These are phyloP conservation scores for Ctenicera cuprea DNA, from an alignment of 2,888 invertebrate species.

Conservation along the genomic window DNA sequence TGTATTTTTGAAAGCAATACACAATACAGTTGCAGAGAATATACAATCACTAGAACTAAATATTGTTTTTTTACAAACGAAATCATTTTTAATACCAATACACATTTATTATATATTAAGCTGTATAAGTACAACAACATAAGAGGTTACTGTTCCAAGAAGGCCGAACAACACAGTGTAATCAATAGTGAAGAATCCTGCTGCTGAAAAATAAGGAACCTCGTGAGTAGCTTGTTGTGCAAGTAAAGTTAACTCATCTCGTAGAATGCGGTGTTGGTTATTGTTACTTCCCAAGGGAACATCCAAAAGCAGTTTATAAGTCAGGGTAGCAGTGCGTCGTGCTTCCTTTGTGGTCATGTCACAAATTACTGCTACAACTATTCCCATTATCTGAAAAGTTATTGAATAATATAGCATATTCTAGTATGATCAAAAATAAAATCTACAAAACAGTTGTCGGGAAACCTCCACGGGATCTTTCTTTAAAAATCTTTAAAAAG, in stretches of 20 bases:
- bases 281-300: constrained; percentile 46
- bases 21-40: too few species aligned
- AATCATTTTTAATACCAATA: too few species aligned
- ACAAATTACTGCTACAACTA: constrained; percentile 55
- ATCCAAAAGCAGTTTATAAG: constrained; percentile 55
- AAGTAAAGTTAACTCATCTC: constrained; percentile 48
- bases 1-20: too few species aligned
- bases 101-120: constrained; percentile 45
- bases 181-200: constrained; percentile 55
- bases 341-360: constrained; percentile 57
- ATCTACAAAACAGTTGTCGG: too few species aligned
- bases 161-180: constrained; percentile 51
- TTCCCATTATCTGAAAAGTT: constrained; percentile 55
- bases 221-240: constrained; percentile 51
- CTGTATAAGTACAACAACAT: constrained; percentile 54
- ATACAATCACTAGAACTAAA: too few species aligned
- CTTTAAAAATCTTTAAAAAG: too few species aligned
- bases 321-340: constrained; percentile 52
- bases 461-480: too few species aligned
- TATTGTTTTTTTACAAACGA: too few species aligned
- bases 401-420: too few species aligned
- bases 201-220: constrained; percentile 51
- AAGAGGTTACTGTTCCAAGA: constrained; percentile 51
- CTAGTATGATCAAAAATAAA: too few species aligned
- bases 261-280: constrained; percentile 40